Evolutionary conservation across 2,888 invertebrate species (phyloP).

Genomic region (Oscheius sp.): DNA sequence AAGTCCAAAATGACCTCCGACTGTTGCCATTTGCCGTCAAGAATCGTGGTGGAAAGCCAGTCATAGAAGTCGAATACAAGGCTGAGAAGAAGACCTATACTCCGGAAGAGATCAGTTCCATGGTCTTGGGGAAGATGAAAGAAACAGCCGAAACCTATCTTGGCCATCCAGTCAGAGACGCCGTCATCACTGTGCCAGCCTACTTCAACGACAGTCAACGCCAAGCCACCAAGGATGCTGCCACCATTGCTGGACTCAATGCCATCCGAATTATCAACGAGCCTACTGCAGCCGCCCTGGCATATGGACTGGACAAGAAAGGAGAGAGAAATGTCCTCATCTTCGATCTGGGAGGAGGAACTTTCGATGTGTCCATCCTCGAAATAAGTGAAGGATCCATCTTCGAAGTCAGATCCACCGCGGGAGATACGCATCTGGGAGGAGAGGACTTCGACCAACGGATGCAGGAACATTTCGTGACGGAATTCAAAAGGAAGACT

Average conservation of each 20-base stretch:
- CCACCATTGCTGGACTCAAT: conserved; percentile 72
- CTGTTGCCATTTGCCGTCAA: conserved; percentile 69
- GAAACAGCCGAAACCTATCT: conserved; percentile 72
- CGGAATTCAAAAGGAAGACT: conserved; percentile 76
- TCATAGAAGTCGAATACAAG: conserved; percentile 81
- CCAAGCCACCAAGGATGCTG: conserved; percentile 77
- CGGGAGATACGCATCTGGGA: conserved; percentile 79
- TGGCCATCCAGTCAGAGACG: conserved; percentile 73
- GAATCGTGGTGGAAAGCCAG: conserved; percentile 51
- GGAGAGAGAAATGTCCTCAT: conserved; percentile 62
- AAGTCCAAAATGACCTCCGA: conserved; percentile 66
- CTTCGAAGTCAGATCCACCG: conserved; percentile 73
- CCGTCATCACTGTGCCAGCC: conserved; percentile 88
- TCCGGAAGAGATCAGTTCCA: conserved; percentile 69
- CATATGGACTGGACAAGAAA: conserved; percentile 78
- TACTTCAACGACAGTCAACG: conserved; percentile 80
- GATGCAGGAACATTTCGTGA: conserved; percentile 71
- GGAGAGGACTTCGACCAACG: conserved; percentile 63
- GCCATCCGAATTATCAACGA: conserved; percentile 73
- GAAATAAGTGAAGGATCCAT: conserved; percentile 52
- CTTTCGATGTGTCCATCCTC: conserved; percentile 68
- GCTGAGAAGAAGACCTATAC: conserved; percentile 81
- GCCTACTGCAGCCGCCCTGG: conserved; percentile 79
- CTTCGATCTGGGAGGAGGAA: conserved; percentile 75
- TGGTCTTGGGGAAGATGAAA: conserved; percentile 69